Evolutionary conservation across 1,140 invertebrate genomes (phyloP).

Genomic region (Archegozetes longisetosus): DNA sequence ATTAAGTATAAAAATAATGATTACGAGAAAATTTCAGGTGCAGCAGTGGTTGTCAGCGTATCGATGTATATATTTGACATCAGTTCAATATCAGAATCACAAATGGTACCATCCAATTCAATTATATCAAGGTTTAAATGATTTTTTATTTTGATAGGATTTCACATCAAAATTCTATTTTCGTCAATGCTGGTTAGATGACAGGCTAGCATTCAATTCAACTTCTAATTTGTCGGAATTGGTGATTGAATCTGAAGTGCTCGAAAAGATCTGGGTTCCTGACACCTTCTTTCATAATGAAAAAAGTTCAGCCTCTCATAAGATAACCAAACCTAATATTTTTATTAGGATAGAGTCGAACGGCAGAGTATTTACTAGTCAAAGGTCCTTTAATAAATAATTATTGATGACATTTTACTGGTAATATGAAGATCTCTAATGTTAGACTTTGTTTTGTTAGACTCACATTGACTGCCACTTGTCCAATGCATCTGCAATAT

Average conservation of each 20-base stretch:
- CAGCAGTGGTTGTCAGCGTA: background rate
- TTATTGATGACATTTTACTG: too few relatives aligned
- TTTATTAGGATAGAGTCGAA: too few relatives aligned
- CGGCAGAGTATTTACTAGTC: too few relatives aligned
- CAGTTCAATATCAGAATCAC: background rate
- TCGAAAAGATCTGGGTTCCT: background rate
- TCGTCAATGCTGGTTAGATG: background rate
- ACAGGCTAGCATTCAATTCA: background rate
- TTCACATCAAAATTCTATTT: background rate
- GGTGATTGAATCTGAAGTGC: background rate
- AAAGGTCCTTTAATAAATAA: too few relatives aligned
- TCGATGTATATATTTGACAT: background rate
- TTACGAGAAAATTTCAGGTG: too few relatives aligned
- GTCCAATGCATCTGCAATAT: conserved; percentile 30
- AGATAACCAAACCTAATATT: too few relatives aligned
- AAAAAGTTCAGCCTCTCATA: background rate
- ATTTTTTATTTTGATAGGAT: background rate
- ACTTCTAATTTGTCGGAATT: background rate
- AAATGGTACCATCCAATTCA: background rate
- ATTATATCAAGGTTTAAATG: background rate
- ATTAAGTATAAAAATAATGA: too few relatives aligned
- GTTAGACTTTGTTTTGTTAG: conserved; percentile 23
- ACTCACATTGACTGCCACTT: conserved; percentile 28
- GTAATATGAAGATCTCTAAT: too few relatives aligned
- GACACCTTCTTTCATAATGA: background rate